Evolutionary conservation across 2,113 vertebrate species (phyloP).

Genomic region (Zootoca vivipara): DNA sequence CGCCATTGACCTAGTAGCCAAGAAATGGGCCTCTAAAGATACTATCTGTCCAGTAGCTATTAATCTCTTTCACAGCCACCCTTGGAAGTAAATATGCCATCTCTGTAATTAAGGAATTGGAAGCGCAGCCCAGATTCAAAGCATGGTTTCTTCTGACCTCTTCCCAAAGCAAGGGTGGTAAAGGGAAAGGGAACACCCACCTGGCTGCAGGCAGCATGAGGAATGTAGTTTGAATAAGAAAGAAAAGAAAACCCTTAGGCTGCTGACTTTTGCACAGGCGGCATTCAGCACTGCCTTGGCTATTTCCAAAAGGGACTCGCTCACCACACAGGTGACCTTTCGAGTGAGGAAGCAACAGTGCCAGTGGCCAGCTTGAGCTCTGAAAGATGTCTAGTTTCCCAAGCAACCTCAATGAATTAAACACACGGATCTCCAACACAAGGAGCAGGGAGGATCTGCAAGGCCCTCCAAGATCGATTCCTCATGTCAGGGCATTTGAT

Average conservation of each 20-base stretch:
- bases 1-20: conserved; percentile 4
- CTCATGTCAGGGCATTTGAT: neutral
- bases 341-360: neutral
- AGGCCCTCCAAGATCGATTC: neutral
- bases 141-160: neutral
- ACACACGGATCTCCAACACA: neutral
- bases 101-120: conserved; percentile 23
- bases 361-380: neutral
- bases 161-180: conserved; percentile 1
- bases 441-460: neutral
- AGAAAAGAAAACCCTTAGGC: neutral
- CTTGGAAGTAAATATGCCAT: neutral
- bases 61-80: neutral
- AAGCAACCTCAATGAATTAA: neutral
- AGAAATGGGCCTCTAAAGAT: conserved; percentile 13
- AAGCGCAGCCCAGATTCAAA: neutral
- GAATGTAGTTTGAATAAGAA: conserved; percentile 4
- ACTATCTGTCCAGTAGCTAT: neutral
- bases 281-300: neutral
- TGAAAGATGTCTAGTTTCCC: neutral
- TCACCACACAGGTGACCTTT: neutral
- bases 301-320: neutral
- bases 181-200: neutral
- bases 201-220: neutral
- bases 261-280: neutral